These are phyloP conservation scores for Drosophila pachea DNA, from an alignment of 1,140 invertebrate genomes.

Conservation along the genomic window DNA sequence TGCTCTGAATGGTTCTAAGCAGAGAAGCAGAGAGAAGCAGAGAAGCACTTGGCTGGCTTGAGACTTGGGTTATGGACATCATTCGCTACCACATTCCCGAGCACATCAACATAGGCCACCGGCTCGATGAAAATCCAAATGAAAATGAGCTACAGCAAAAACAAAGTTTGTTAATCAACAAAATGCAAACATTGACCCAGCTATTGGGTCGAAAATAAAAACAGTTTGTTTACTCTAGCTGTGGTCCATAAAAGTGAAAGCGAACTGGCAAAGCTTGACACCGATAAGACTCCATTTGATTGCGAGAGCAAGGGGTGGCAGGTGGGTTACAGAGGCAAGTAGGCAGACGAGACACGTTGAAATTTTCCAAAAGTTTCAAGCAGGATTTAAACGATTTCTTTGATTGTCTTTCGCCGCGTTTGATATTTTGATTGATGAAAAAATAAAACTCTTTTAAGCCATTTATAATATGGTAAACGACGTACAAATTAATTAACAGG, in stretches of 20 bases:
- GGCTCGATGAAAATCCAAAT: conserved; percentile 23
- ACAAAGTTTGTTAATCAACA: conserved; percentile 22
- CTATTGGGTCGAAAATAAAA: conserved; percentile 11
- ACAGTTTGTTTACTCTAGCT: conserved; percentile 35
- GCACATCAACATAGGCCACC: conserved; percentile 18
- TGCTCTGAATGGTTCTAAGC: conserved; percentile 15
- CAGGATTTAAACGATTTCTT: conserved; percentile 19
- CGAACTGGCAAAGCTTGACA: conserved; percentile 17
- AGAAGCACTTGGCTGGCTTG: conserved; percentile 1
- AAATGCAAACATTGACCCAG: conserved; percentile 30
- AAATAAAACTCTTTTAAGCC: conserved; percentile 23
- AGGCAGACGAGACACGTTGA: no score
- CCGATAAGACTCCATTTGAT: conserved; percentile 26
- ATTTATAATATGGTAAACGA: conserved; percentile 18
- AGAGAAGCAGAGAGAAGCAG: conserved; percentile 13
- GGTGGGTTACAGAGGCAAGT: no score
- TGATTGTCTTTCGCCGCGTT: conserved; percentile 28
- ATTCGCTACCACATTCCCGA: no score
- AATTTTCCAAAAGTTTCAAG: conserved; percentile 23
- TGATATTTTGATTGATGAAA: conserved; percentile 14
- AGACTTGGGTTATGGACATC: not conserved
- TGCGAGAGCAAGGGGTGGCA: conserved; percentile 1
- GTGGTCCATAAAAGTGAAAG: conserved; percentile 45
- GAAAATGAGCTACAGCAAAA: conserved; percentile 29
- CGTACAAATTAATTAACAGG: conserved; percentile 35